These are phyloP conservation scores for Dryobota labecula DNA, from an alignment of 2,888 invertebrate genomes.

Conservation along the genomic window DNA sequence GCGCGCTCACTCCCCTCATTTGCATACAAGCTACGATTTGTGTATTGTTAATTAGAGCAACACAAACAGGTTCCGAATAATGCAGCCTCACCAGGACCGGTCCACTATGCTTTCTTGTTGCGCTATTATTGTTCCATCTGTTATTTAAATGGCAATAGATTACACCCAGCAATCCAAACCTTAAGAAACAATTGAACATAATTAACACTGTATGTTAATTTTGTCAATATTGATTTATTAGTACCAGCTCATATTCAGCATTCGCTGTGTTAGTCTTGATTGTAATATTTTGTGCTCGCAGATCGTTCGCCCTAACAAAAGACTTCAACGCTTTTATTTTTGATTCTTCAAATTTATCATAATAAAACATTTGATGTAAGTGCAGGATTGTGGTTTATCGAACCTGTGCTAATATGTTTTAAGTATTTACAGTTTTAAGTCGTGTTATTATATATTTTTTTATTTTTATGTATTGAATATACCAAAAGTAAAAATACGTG, in stretches of 20 bases:
- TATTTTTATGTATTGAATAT: too few species aligned
- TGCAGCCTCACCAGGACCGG: slow-evolving; percentile 76
- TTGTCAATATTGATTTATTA: slow-evolving; percentile 81
- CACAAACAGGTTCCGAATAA: slow-evolving; percentile 86
- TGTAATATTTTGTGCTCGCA: slow-evolving; percentile 50
- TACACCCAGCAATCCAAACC: slow-evolving; percentile 76
- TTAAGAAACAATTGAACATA: slow-evolving; percentile 85
- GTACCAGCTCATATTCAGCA: slow-evolving; percentile 49
- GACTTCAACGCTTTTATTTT: slow-evolving; percentile 73
- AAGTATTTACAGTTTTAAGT: not conserved
- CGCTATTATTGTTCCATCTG: slow-evolving; percentile 88
- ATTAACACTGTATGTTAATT: slow-evolving; percentile 87
- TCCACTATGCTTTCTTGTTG: slow-evolving; percentile 82
- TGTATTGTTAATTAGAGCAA: slow-evolving; percentile 91
- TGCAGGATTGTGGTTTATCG: slow-evolving; percentile 13
- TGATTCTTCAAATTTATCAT: slow-evolving; percentile 29
- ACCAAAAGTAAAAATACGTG: too few species aligned
- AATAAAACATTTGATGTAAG: slow-evolving; percentile 25
- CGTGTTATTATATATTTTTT: not conserved
- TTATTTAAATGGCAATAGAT: slow-evolving; percentile 89
- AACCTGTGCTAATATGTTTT: slow-evolving; percentile 3
- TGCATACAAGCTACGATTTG: slow-evolving; percentile 90
- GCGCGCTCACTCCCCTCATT: slow-evolving; percentile 79
- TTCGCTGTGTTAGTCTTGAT: slow-evolving; percentile 49
- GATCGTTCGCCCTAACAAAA: slow-evolving; percentile 71